phyloP scores from a whole-genome alignment of 2,113 vertebrate species.

The Hystrix cristata region DNA sequence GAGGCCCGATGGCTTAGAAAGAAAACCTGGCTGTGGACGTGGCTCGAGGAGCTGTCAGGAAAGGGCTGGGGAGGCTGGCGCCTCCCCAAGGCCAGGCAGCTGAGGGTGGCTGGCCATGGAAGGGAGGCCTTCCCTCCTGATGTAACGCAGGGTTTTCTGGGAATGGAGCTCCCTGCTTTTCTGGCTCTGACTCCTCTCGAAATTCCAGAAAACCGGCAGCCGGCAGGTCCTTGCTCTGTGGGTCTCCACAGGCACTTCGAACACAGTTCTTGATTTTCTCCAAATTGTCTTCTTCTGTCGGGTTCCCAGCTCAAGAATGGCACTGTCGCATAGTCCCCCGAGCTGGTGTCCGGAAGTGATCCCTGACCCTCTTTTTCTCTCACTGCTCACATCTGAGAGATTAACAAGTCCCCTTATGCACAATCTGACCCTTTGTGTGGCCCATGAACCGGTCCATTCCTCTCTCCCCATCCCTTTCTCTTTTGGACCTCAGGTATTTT shows the following conservation, averaged over 20 bases:
- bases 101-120: not conserved
- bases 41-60: slow-evolving; percentile 62
- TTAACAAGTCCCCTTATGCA: not conserved
- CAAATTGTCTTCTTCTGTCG: not conserved
- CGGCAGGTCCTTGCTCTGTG: not conserved
- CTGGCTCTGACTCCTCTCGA: not conserved
- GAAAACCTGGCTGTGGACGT: slow-evolving; percentile 74
- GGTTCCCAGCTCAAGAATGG: not conserved
- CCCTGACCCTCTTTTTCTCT: not conserved
- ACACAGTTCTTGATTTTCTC: not conserved
- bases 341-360: not conserved
- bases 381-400: not conserved
- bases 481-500: not conserved
- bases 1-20: slow-evolving; percentile 47
- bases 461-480: not conserved
- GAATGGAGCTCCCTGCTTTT: not conserved
- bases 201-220: slow-evolving; percentile 19
- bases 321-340: not conserved
- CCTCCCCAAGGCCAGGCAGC: not conserved
- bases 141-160: not conserved
- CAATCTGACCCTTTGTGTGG: accelerated
- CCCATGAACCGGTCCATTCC: accelerated
- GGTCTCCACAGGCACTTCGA: not conserved
- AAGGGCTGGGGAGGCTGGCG: not conserved
- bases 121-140: slow-evolving; percentile 22